These are phyloP conservation scores for Osmerus eperlanus DNA, from an alignment of 2,113 vertebrate genomes.

Conservation along the genomic window DNA sequence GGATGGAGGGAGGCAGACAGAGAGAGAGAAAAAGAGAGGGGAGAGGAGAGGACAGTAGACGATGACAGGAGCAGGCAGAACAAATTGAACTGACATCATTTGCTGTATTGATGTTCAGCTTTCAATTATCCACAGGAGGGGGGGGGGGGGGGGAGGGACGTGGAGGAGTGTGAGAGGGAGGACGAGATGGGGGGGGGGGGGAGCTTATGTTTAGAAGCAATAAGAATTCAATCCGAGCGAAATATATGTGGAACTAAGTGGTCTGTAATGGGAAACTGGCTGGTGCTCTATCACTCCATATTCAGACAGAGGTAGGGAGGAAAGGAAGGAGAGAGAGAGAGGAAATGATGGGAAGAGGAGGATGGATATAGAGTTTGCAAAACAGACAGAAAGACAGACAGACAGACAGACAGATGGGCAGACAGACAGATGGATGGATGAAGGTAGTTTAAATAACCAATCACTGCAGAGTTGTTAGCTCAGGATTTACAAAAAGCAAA, in stretches of 20 bases:
- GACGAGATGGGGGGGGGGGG: conserved; percentile 2
- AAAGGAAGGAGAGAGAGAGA: conserved; percentile 34
- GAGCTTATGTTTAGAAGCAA: conserved; percentile 60
- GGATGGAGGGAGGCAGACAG: conserved; percentile 20
- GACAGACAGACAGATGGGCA: neutral
- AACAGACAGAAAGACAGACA: neutral
- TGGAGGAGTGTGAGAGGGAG: neutral
- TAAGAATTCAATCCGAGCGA: conserved; percentile 64
- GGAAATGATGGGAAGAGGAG: conserved; percentile 49
- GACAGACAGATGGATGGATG: neutral
- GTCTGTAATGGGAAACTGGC: conserved; percentile 61
- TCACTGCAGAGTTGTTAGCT: neutral
- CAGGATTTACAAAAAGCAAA: no score
- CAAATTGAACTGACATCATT: conserved; percentile 63
- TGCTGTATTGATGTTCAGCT: conserved; percentile 61
- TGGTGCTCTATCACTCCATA: conserved; percentile 22
- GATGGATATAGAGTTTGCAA: conserved; percentile 40
- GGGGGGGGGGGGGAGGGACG: neutral
- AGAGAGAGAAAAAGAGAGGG: conserved; percentile 7
- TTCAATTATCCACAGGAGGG: conserved; percentile 58
- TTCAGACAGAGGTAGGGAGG: neutral
- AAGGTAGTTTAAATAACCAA: neutral
- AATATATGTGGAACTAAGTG: conserved; percentile 68
- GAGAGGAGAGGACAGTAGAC: conserved; percentile 26
- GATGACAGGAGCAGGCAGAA: conserved; percentile 52